These are phyloP conservation scores for Drosophila bifasciata DNA, from an alignment of 1,140 invertebrate genomes.

Conservation along the genomic window DNA sequence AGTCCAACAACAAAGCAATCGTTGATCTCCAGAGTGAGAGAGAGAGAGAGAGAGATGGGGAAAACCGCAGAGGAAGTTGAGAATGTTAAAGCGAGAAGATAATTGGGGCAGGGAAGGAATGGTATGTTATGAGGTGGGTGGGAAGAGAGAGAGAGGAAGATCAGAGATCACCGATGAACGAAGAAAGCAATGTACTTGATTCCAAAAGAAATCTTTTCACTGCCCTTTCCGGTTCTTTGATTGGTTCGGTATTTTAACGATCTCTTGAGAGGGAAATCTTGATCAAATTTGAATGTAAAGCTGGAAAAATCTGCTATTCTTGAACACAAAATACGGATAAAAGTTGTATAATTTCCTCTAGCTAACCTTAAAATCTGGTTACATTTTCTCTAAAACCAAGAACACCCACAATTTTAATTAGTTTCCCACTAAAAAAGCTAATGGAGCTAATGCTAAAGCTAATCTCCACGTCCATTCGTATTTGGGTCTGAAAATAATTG, in stretches of 20 bases:
- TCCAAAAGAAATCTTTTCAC: no score
- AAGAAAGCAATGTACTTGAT: constrained; percentile 17
- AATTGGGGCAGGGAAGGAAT: constrained; percentile 39
- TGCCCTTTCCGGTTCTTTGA: no score
- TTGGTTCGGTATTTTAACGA: no score
- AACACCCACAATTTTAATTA: neutral
- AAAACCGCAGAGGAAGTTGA: constrained; percentile 34
- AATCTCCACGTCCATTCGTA: neutral
- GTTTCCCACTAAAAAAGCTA: neutral
- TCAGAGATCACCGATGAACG: constrained; percentile 6
- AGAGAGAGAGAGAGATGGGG: neutral
- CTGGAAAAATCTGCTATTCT: no score
- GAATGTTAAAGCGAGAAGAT: constrained; percentile 25
- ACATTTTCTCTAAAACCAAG: no score
- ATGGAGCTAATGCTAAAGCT: no score
- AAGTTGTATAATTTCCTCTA: no score
- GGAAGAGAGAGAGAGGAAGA: no score
- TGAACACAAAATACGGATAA: no score
- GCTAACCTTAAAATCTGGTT: no score
- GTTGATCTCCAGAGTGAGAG: constrained; percentile 11
- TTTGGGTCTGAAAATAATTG: constrained; percentile 16
- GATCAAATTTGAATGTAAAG: no score
- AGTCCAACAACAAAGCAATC: constrained; percentile 39
- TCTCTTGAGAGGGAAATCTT: no score
- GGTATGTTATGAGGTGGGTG: constrained; percentile 1